Percentiles rank a stretch among this genome's conserved stretches.
These are phyloP conservation scores for Chelmon rostratus DNA, from an alignment of 2,797 vertebrate genomes.

Conservation along the genomic window DNA sequence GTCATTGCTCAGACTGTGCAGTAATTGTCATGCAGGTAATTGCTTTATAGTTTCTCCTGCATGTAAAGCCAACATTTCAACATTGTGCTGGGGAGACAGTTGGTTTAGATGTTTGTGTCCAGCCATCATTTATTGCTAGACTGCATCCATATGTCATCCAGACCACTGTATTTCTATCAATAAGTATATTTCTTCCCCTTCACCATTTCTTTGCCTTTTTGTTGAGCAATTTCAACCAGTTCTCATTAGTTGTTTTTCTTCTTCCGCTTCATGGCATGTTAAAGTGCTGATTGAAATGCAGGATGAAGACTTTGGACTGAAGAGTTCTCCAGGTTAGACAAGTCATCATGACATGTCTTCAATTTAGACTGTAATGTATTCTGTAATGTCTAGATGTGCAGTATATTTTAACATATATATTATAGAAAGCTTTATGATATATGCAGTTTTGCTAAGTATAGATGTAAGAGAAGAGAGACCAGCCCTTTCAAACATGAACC, in stretches of 20 bases:
- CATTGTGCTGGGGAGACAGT: slow-evolving; percentile 14
- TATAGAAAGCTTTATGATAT: slow-evolving; percentile 19
- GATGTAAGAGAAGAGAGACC: slow-evolving; percentile 59
- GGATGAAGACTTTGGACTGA: slow-evolving; percentile 85
- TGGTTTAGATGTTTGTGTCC: slow-evolving; percentile 33
- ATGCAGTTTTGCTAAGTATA: slow-evolving; percentile 24
- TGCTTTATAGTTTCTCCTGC: slow-evolving; percentile 8
- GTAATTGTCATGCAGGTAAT: slow-evolving; percentile 8
- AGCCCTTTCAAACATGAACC: slow-evolving; percentile 64
- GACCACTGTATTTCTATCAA: slow-evolving; percentile 59
- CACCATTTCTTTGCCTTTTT: slow-evolving; percentile 74
- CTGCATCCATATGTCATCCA: slow-evolving; percentile 70
- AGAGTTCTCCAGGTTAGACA: slow-evolving; percentile 86
- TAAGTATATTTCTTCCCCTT: slow-evolving; percentile 60
- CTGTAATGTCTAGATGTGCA: slow-evolving; percentile 37
- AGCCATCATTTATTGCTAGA: slow-evolving; percentile 34
- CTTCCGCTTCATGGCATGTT: slow-evolving; percentile 82
- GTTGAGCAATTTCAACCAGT: slow-evolving; percentile 66
- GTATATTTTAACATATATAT: slow-evolving; percentile 10
- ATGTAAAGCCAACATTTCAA: slow-evolving; percentile 23
- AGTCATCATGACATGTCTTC: slow-evolving; percentile 72
- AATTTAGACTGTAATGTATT: slow-evolving; percentile 43
- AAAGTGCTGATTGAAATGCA: slow-evolving; percentile 89
- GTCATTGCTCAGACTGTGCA: slow-evolving; percentile 15
- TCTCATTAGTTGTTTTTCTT: slow-evolving; percentile 83